phyloP scores from a whole-genome alignment of 2,113 vertebrate genomes.

The Elaphurus davidianus region DNA sequence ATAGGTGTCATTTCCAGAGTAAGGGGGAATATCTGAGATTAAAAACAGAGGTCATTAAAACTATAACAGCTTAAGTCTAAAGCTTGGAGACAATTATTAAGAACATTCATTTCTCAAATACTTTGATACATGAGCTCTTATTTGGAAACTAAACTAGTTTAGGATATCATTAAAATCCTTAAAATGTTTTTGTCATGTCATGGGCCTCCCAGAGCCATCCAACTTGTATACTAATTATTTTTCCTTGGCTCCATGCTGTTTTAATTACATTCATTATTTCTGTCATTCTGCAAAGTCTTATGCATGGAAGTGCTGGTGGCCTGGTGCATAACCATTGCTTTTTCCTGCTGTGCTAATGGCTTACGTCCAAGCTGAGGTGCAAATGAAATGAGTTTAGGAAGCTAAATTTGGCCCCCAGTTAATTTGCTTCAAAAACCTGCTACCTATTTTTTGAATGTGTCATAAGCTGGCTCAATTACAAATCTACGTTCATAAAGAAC shows the following conservation, averaged over 20 bases:
- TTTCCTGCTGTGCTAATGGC: conserved; percentile 65
- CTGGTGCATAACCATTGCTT: conserved; percentile 65
- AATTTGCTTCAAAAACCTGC: conserved; percentile 65
- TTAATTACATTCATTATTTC: conserved; percentile 77
- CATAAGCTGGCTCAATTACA: conserved; percentile 47
- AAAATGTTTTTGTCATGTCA: conserved; percentile 44
- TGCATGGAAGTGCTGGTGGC: conserved; percentile 58
- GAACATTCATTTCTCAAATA: conserved; percentile 34
- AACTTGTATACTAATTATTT: conserved; percentile 75
- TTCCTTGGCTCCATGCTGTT: conserved; percentile 68
- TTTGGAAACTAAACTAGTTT: conserved; percentile 62
- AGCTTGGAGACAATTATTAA: conserved; percentile 26
- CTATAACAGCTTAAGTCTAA: not conserved
- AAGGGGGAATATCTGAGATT: not conserved
- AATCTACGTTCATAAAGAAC: not conserved
- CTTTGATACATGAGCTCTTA: conserved; percentile 30
- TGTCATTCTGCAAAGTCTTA: conserved; percentile 70
- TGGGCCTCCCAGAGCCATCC: conserved; percentile 61
- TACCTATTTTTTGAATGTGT: conserved; percentile 9
- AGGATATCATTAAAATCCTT: conserved; percentile 29
- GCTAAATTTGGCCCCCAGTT: conserved; percentile 65
- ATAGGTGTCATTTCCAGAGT: not conserved
- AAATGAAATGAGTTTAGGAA: conserved; percentile 72
- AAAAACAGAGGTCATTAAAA: not conserved
- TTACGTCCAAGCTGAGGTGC: conserved; percentile 65